A percentile compares a stretch with the other conserved stretches of the same genome.
phyloP scores from a whole-genome alignment of 2,797 vertebrate genomes.

The Synaphobranchus kaupii region DNA sequence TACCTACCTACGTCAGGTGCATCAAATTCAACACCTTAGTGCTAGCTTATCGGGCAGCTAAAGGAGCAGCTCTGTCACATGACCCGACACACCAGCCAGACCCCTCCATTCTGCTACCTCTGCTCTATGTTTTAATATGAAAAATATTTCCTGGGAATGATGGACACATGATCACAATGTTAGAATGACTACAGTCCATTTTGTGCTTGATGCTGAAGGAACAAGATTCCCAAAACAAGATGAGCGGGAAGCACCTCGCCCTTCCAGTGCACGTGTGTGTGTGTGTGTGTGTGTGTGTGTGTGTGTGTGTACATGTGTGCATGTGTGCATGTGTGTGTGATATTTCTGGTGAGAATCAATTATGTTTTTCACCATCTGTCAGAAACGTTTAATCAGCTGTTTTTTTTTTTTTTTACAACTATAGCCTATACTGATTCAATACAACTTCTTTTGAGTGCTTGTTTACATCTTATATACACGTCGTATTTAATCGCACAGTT shows the following conservation, averaged over 20 bases:
- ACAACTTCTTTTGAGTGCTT: neutral
- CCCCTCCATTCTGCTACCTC: neutral
- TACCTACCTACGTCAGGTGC: too few species aligned
- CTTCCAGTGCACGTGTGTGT: neutral
- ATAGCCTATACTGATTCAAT: neutral
- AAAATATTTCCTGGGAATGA: neutral
- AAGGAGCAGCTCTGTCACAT: too few species aligned
- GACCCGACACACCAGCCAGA: too few species aligned
- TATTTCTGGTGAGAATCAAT: neutral
- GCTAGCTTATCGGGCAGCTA: too few species aligned
- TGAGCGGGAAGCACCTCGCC: neutral
- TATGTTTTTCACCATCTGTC: neutral
- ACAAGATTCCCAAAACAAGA: neutral
- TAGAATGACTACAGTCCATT: neutral
- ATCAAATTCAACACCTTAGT: too few species aligned
- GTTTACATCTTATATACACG: neutral
- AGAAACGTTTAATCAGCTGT: neutral
- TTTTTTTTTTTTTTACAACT: neutral
- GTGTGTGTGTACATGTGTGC: too few species aligned
- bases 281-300: too few species aligned
- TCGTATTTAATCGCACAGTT: neutral
- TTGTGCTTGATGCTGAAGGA: neutral
- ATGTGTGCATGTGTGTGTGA: too few species aligned
- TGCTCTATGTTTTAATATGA: neutral
- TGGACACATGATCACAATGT: neutral